phyloP scores from a whole-genome alignment of 2,797 vertebrate genomes.

The Peromyscus aztecus region DNA sequence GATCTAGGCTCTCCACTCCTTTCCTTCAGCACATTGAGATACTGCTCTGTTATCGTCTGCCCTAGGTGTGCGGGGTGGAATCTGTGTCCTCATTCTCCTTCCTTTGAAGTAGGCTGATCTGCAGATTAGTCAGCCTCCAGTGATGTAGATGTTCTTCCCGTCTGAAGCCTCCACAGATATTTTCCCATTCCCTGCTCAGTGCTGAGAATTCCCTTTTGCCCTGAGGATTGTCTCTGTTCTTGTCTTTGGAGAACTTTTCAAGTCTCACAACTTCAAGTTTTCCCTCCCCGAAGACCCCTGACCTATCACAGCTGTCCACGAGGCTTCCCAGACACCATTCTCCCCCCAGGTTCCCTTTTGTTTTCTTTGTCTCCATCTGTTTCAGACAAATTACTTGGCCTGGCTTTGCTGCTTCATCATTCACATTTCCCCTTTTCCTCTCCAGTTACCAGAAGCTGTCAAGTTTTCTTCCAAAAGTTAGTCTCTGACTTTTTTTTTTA shows the following conservation, averaged over 20 bases:
- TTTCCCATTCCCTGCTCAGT: not conserved
- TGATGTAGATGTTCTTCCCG: not conserved
- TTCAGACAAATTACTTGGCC: not conserved
- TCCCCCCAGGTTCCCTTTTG: not conserved
- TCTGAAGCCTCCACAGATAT: not conserved
- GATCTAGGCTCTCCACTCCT: not conserved
- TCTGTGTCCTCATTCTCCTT: not conserved
- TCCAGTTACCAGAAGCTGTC: not conserved
- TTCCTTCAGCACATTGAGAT: not conserved
- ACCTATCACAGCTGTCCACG: not conserved
- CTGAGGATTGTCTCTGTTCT: not conserved
- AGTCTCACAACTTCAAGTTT: not conserved
- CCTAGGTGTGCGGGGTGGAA: conserved; percentile 14
- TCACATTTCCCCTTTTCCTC: not conserved
- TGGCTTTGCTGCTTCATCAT: not conserved
- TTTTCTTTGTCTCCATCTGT: not conserved
- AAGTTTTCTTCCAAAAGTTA: conserved; percentile 2
- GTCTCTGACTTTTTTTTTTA: not conserved
- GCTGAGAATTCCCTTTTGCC: not conserved
- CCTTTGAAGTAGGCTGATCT: conserved; percentile 12
- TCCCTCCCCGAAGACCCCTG: not conserved
- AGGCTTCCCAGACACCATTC: not conserved
- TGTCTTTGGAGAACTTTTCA: not conserved
- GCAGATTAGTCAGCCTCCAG: conserved; percentile 35
- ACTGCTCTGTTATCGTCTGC: not conserved